Percentiles rank a stretch among this genome's conserved stretches.
Conservation (phyloP, 2,888 invertebrate species). For the Heliconius cydno region DNA sequence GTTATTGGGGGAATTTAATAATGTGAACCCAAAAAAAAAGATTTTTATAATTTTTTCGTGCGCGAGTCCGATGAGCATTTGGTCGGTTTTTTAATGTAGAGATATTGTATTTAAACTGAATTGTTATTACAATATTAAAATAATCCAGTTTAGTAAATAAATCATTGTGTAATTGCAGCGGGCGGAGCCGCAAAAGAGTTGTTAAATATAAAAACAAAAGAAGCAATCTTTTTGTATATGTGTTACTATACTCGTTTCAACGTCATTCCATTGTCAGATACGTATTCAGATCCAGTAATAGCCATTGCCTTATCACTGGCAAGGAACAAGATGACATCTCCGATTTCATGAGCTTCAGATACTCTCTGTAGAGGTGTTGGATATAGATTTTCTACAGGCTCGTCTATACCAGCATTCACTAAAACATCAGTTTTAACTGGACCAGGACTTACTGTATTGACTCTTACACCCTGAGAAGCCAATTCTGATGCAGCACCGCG, state of each 20-base stretch:
- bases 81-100: too few species aligned
- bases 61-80: too few species aligned
- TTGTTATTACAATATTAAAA: too few species aligned
- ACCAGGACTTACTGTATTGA: slow-evolving; percentile 89
- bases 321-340: slow-evolving; percentile 50
- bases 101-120: too few species aligned
- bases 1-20: too few species aligned
- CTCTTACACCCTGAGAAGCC: slow-evolving; percentile 83
- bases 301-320: slow-evolving; percentile 51
- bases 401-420: slow-evolving; percentile 75
- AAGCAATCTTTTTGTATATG: background rate
- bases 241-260: background rate
- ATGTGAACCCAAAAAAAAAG: too few species aligned
- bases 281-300: slow-evolving; percentile 50
- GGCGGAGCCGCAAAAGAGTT: too few species aligned
- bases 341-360: slow-evolving; percentile 49
- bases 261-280: slow-evolving; percentile 46
- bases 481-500: slow-evolving; percentile 86
- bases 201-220: too few species aligned
- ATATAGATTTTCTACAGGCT: slow-evolving; percentile 46
- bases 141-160: too few species aligned
- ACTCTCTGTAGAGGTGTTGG: slow-evolving; percentile 50
- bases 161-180: too few species aligned
- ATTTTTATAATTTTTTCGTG: too few species aligned
- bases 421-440: slow-evolving; percentile 79